Percentiles rank a stretch among this genome's conserved stretches.
Conservation (phyloP, 2,797 vertebrate species). For the Semaprochilodus insignis region DNA sequence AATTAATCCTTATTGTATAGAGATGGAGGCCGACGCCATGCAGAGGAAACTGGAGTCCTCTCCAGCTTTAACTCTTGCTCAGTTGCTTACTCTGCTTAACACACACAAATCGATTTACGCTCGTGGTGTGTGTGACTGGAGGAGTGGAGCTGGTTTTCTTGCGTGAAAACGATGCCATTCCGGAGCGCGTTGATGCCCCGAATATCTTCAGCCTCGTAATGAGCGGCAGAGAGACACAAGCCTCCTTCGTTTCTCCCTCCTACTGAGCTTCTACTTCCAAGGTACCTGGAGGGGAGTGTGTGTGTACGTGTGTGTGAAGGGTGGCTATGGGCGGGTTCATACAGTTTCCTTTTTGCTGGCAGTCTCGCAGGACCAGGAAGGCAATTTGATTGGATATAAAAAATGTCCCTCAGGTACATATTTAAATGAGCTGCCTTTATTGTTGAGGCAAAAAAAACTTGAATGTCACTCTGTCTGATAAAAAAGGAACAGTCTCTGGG, state of each 20-base stretch:
- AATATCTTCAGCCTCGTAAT: constrained; percentile 52
- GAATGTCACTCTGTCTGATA: constrained; percentile 45
- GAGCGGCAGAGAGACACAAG: constrained; percentile 37
- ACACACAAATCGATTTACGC: constrained; percentile 62
- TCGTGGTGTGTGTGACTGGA: constrained; percentile 40
- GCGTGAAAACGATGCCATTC: constrained; percentile 51
- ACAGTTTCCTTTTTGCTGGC: constrained; percentile 26
- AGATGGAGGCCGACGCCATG: constrained; percentile 47
- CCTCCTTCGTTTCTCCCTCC: constrained; percentile 40
- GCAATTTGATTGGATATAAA: constrained; percentile 31
- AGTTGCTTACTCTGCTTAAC: constrained; percentile 57
- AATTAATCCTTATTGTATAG: constrained; percentile 62
- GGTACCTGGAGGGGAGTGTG: constrained; percentile 27
- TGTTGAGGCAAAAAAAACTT: not conserved
- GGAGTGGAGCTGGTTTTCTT: constrained; percentile 51
- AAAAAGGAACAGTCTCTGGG: constrained; percentile 21
- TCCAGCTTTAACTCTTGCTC: constrained; percentile 45
- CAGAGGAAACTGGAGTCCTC: constrained; percentile 53
- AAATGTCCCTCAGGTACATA: constrained; percentile 36
- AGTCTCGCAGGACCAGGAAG: constrained; percentile 11
- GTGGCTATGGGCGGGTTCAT: not conserved
- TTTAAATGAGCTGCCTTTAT: constrained; percentile 43
- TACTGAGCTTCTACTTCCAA: constrained; percentile 41
- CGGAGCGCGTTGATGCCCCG: constrained; percentile 36
- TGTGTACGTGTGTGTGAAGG: not conserved